Evolutionary conservation across 2,797 vertebrate genomes (phyloP).

Genomic region (Gallinago solitaria): DNA sequence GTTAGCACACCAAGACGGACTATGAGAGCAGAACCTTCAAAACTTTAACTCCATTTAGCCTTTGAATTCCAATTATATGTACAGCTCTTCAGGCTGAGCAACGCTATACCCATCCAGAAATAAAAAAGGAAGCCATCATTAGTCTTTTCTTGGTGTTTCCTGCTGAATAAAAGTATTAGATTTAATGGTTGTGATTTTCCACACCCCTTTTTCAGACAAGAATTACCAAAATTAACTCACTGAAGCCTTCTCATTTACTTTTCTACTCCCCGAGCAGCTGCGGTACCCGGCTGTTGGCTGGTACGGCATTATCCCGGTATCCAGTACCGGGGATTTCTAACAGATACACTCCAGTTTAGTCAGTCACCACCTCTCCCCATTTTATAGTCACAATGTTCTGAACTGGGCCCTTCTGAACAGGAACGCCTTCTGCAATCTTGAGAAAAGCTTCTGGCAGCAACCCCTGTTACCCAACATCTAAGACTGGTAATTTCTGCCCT

Average conservation of each 20-base stretch:
- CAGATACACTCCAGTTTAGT: not conserved
- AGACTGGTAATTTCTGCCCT: not conserved
- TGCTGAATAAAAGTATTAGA: not conserved
- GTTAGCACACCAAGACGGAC: not conserved
- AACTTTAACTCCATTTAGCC: not conserved
- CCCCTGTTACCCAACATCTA: not conserved
- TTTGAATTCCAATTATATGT: not conserved
- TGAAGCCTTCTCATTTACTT: not conserved
- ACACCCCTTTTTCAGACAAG: not conserved
- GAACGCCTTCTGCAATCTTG: not conserved
- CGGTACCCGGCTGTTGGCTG: not conserved
- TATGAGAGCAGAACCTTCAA: not conserved
- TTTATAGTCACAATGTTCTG: not conserved
- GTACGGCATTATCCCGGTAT: not conserved
- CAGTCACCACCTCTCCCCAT: not conserved
- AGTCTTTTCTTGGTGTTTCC: not conserved
- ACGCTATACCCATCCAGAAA: not conserved
- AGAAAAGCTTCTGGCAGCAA: not conserved
- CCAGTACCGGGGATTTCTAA: not conserved
- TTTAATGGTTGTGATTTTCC: not conserved
- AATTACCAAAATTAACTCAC: not conserved
- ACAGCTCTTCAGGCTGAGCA: not conserved
- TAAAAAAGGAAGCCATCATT: not conserved
- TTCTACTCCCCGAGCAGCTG: not conserved
- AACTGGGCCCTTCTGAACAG: not conserved